A percentile compares a stretch with the other conserved stretches of the same genome.
phyloP scores from a whole-genome alignment of 2,797 vertebrate genomes.

The Clarias laeviceps region DNA sequence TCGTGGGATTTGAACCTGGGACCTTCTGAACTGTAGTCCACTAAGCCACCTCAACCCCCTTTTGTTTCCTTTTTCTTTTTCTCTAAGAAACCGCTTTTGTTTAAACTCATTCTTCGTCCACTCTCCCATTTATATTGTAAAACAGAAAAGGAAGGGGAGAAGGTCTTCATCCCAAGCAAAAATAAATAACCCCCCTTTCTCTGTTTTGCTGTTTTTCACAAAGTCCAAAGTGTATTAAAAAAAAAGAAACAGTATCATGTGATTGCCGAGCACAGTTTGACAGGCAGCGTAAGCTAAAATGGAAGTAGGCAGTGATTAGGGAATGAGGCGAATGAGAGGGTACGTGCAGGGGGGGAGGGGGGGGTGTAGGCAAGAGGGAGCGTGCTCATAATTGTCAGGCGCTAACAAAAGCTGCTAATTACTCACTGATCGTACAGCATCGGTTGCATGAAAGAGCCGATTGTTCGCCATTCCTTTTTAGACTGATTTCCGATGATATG shows the following conservation, averaged over 20 bases:
- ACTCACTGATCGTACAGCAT: constrained; percentile 40
- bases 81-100: background rate
- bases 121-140: background rate
- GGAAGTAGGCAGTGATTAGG: constrained; percentile 42
- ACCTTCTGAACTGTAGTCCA: no score
- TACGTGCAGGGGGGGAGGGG: constrained; percentile 13
- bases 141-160: background rate
- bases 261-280: constrained; percentile 37
- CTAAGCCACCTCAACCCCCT: no score
- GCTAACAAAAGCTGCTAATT: constrained; percentile 61
- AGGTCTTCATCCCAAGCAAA: background rate
- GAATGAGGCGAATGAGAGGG: constrained; percentile 39
- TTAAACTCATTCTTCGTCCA: background rate
- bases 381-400: constrained; percentile 31
- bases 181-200: constrained; percentile 1
- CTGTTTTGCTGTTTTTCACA: constrained; percentile 13
- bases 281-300: constrained; percentile 24
- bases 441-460: constrained; percentile 45
- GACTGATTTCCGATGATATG: constrained; percentile 37
- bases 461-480: constrained; percentile 43
- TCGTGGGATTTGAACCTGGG: no score
- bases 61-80: background rate
- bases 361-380: constrained; percentile 12
- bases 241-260: background rate
- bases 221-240: constrained; percentile 30